These are phyloP conservation scores for Picus viridis DNA, from an alignment of 2,797 vertebrate genomes.

Conservation along the genomic window DNA sequence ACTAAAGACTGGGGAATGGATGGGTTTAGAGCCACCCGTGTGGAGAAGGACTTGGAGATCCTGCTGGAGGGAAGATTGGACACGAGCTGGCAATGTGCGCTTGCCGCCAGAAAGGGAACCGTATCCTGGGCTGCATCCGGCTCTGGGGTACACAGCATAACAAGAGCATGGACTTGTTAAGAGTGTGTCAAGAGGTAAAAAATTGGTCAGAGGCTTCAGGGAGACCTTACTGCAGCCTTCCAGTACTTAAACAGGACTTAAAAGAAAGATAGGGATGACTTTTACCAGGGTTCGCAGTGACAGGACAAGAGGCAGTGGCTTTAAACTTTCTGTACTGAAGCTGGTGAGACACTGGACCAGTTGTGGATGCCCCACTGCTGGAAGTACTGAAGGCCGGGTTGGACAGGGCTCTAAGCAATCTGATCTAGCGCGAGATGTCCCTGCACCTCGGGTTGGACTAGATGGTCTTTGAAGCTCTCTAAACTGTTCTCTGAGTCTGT, in stretches of 20 bases:
- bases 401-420: background rate
- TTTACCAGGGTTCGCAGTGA: background rate
- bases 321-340: background rate
- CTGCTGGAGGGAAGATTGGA: background rate
- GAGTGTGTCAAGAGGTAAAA: background rate
- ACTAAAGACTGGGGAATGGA: background rate
- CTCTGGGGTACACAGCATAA: background rate
- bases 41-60: background rate
- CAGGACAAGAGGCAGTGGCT: background rate
- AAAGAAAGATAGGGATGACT: background rate
- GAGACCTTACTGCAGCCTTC: background rate
- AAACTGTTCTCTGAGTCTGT: background rate
- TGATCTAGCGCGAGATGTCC: too few relatives aligned
- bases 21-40: background rate
- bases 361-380: background rate
- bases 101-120: background rate
- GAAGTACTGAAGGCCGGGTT: background rate
- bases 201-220: background rate
- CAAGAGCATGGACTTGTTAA: background rate
- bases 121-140: background rate
- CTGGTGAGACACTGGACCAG: background rate
- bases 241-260: too few relatives aligned
- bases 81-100: fast-evolving
- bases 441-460: background rate
- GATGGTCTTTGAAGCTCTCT: background rate